A percentile compares a stretch with the other conserved stretches of the same genome.
Conservation (phyloP, 2,113 vertebrate species). For the Notechis scutatus region DNA sequence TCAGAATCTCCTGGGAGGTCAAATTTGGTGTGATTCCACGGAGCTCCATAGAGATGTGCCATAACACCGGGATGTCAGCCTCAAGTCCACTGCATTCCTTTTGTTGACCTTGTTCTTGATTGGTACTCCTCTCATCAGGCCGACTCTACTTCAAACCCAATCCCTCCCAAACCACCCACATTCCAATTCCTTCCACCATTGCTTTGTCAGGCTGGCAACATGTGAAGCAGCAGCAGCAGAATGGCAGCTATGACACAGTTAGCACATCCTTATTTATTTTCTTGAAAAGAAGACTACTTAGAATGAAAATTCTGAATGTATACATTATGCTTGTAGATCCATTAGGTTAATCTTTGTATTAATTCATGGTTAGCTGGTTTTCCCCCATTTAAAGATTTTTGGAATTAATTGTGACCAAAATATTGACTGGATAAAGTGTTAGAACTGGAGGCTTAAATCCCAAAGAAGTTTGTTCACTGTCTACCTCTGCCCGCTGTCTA, state of each 20-base stretch:
- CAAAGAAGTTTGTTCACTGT: neutral
- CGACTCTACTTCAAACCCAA: neutral
- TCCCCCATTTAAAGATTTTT: neutral
- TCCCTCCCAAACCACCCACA: neutral
- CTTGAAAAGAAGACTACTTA: neutral
- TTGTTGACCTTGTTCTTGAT: neutral
- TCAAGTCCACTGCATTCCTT: neutral
- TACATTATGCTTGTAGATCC: neutral
- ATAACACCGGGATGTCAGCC: no score
- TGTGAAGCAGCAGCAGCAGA: neutral
- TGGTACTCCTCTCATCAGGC: neutral
- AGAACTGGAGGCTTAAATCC: neutral
- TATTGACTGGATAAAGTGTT: neutral
- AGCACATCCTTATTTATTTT: neutral
- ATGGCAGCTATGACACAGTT: neutral
- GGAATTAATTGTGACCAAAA: neutral
- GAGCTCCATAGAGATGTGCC: no score
- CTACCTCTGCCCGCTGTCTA: neutral
- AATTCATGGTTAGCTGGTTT: neutral
- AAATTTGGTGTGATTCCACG: no score
- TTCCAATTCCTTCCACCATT: neutral
- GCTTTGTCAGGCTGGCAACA: neutral
- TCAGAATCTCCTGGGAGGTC: no score
- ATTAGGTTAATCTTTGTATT: neutral
- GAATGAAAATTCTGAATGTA: neutral